Conservation (phyloP, 2,888 invertebrate genomes). For the Volucella bombylans region DNA sequence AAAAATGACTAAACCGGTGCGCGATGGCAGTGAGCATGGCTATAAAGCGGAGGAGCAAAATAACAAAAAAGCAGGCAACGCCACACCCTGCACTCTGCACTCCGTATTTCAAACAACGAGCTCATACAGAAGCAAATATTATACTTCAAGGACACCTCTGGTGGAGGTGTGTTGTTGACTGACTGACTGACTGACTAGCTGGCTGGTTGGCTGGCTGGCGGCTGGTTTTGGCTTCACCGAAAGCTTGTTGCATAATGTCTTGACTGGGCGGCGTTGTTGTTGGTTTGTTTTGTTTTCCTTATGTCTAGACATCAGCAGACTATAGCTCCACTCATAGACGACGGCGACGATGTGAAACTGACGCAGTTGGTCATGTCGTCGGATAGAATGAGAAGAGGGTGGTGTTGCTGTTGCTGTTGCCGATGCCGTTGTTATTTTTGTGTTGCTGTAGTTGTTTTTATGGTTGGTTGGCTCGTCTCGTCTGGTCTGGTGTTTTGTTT, state of each 20-base stretch:
- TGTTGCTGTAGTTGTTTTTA: constrained; percentile 30
- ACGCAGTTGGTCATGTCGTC: constrained; percentile 60
- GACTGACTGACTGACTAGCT: neutral
- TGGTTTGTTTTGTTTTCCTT: constrained; percentile 47
- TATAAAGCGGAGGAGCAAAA: constrained; percentile 11
- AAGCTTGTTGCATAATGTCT: constrained; percentile 61
- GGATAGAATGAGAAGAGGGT: constrained; percentile 22
- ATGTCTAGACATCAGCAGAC: constrained; percentile 65
- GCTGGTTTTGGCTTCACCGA: constrained; percentile 14
- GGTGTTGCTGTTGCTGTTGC: neutral
- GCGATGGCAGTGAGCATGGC: neutral
- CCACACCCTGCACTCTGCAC: neutral
- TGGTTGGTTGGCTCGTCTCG: constrained; percentile 5
- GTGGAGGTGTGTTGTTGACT: constrained; percentile 59
- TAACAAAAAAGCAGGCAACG: constrained; percentile 14
- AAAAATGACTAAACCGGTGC: constrained; percentile 45
- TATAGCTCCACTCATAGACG: constrained; percentile 37
- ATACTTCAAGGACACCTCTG: constrained; percentile 65
- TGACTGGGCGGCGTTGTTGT: constrained; percentile 39
- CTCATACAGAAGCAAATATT: constrained; percentile 19
- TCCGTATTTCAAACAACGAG: neutral
- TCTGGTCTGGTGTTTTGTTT: constrained; percentile 38
- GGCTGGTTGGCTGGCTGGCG: neutral
- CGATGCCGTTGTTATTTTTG: constrained; percentile 28
- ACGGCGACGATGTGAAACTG: constrained; percentile 25